Base-by-base conservation (phyloP, 2,113 vertebrate species). In the Casuarius casuarius region DNA sequence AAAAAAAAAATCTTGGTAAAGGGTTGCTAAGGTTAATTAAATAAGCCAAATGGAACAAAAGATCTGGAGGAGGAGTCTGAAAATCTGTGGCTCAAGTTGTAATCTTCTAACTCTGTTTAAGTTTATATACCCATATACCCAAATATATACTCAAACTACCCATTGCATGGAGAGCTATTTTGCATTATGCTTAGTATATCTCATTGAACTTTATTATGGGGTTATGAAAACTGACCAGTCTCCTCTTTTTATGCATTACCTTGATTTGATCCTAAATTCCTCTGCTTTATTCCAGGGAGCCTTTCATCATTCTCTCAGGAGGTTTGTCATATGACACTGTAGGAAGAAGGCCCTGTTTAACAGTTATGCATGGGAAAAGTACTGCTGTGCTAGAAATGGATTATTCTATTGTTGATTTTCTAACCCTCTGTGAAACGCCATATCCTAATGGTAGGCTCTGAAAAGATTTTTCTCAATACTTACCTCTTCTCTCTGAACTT, bases 341-440 rank as follows among this genome's bases (percentile, higher is more conserved):
- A 83, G 99, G 99, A 95, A 99, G 99, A 97, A 98, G 99, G 97
- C 99, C 99, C 42, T 99, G 99, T 97, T 97, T 99, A 97, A 99
- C 99, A 28, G 99, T 99, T 80, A 99, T 99, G 99, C 99, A 99
- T 46, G 99, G 99, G 65, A 99, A 99, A 96, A 99, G 99, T 93
- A 99, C 99, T 21, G 99, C 99, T 63, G 99, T 99, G 77, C 98
- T 99, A 95, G 99, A 99, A 98, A 99, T 99, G 99, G 99, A 99
- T 98, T 99, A 99, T 96, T 99, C 99, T 16, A 99, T 99, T 92
- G 99, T 99, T 95, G 99, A 99, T 97, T 99, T 99, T 96, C 98
- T 99, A 97, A 99, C 99, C 1, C 98, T 99, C 15, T 99, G 99
- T 98, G 99, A 99, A 98, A 99, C 99, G 38, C 99, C 99, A 6